Base-by-base conservation (phyloP, 2,888 invertebrate genomes). In the Apamea sordens region DNA sequence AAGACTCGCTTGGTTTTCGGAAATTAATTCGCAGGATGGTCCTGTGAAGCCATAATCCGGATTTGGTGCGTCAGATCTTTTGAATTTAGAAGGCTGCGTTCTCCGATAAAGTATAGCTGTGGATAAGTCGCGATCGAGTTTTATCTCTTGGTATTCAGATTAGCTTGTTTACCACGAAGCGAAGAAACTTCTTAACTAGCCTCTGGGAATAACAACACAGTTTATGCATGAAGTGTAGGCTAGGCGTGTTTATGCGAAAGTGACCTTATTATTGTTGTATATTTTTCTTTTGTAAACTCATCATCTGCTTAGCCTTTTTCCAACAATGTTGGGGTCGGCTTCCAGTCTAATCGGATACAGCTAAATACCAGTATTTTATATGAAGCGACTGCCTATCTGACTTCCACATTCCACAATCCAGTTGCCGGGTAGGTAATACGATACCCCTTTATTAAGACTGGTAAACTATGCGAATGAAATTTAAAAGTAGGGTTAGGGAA, bases 1-100 rank as follows among this genome's bases (percentile, higher is more conserved):
- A 71, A 36, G 11, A 36, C 59, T 56, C 59, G 36, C 24, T 72
- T 68, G 28, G 36, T 11, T 61, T 59, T n/a, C 41, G 13, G 63
- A 82, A 86, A 84, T 86, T 74, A 64, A 72, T 84, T 72, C 15
- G 10, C 5, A 32, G 47, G 24, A 61, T 36, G 64, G 47, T 69
- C 59, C 59, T 53, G 56, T 44, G 41, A 53, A 36, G 44, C 28
- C 18, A 32, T 73, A 75, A 83, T 83, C 61, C 65, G 44, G 53
- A 76, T 83, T 75, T 64, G 59, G n/a, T n/a, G 61, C 64, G 69
- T 56, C 59, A 44, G 11, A 21, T 59, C 44, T 47, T 77, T 83
- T 78, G 56, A 75, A 70, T 76, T 64, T 65, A 50, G 24, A 86
- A 73, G 8, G 61, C 61, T 82, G 69, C 28, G 56, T 76, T 71